Percentiles rank a stretch among this genome's conserved stretches.
Evolutionary conservation across 2,797 vertebrate species (phyloP).

Genomic region (Argentina silus): DNA sequence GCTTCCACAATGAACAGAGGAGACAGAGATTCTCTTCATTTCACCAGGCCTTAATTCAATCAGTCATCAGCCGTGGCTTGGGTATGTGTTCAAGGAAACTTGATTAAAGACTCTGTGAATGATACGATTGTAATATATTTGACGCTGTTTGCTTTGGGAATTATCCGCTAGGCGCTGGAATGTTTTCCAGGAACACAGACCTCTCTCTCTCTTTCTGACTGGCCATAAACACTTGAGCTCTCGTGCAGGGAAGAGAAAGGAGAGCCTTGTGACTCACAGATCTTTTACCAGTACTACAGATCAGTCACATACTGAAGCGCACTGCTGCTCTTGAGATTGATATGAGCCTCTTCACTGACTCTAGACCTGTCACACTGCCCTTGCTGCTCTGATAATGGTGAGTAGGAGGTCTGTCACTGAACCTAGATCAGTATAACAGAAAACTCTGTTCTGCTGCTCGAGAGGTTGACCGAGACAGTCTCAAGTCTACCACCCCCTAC

Average conservation of each 20-base stretch:
- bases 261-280: neutral
- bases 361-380: neutral
- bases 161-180: conserved; percentile 8
- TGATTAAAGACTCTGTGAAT: conserved; percentile 43
- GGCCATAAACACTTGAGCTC: conserved; percentile 13
- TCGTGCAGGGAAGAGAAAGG: neutral
- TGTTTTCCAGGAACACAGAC: neutral
- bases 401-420: conserved; percentile 1
- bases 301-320: neutral
- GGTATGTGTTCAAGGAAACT: conserved; percentile 37
- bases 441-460: neutral
- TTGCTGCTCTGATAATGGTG: neutral
- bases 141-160: conserved; percentile 46
- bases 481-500: neutral
- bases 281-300: neutral
- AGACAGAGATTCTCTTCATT: conserved; percentile 30
- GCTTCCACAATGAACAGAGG: conserved; percentile 38
- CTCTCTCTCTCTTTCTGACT: neutral
- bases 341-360: neutral
- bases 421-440: neutral
- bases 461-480: neutral
- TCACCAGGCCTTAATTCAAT: conserved; percentile 47
- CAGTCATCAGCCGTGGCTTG: conserved; percentile 38
- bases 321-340: neutral
- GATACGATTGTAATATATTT: conserved; percentile 44